These are phyloP conservation scores for Philypnodon macrostomus DNA, from an alignment of 2,797 vertebrate genomes.

Conservation along the genomic window DNA sequence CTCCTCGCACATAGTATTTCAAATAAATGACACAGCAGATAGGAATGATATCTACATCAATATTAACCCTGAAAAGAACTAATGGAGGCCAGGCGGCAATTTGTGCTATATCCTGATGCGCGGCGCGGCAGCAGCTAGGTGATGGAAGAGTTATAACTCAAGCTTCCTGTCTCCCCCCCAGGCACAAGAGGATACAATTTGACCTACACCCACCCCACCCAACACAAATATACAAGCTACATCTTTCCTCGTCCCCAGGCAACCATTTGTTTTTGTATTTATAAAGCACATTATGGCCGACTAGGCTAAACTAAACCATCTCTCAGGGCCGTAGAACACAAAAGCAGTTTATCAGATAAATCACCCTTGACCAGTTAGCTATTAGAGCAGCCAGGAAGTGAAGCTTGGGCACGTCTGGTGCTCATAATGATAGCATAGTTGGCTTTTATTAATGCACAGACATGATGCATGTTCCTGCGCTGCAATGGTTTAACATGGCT, in stretches of 20 bases:
- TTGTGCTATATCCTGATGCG: slow-evolving; percentile 89
- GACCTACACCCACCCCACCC: slow-evolving; percentile 65
- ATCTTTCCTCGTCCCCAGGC: slow-evolving; percentile 68
- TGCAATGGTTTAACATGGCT: slow-evolving; percentile 71
- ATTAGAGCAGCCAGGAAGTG: slow-evolving; percentile 72
- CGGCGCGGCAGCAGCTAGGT: slow-evolving; percentile 74
- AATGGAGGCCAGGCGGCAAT: slow-evolving; percentile 92
- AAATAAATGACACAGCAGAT: slow-evolving; percentile 97
- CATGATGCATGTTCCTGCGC: slow-evolving; percentile 69
- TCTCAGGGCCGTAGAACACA: slow-evolving; percentile 72
- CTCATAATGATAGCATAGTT: slow-evolving; percentile 71
- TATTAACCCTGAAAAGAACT: slow-evolving; percentile 98
- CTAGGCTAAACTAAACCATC: slow-evolving; percentile 67
- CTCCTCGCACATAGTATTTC: slow-evolving; percentile 97
- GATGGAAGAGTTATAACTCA: slow-evolving; percentile 76
- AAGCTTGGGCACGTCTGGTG: slow-evolving; percentile 69
- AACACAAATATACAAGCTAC: slow-evolving; percentile 69
- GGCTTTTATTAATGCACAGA: slow-evolving; percentile 75
- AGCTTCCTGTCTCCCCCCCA: slow-evolving; percentile 55
- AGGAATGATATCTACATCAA: slow-evolving; percentile 99
- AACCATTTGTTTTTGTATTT: slow-evolving; percentile 77
- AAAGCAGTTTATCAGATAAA: slow-evolving; percentile 79
- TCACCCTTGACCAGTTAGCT: slow-evolving; percentile 78
- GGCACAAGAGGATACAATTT: slow-evolving; percentile 68
- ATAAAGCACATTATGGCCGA: slow-evolving; percentile 72